Evolutionary conservation across 1,140 invertebrate species (phyloP).

Genomic region (Lerema accius): DNA sequence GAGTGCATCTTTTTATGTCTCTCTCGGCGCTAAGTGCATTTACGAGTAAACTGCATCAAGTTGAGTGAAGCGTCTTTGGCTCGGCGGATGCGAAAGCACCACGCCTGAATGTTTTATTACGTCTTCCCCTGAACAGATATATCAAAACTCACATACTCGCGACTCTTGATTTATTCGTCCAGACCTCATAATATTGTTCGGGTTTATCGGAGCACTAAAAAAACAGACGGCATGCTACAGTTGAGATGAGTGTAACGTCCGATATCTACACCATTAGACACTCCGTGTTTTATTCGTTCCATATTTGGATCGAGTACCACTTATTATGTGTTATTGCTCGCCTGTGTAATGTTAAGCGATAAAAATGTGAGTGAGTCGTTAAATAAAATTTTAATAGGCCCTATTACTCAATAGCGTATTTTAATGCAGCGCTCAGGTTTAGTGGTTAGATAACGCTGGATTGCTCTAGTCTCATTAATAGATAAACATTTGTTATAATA

Average conservation of each 20-base stretch:
- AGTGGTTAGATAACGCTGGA: constrained; percentile 29
- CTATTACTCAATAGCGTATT: constrained; percentile 28
- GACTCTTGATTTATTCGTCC: constrained; percentile 44
- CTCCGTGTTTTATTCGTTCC: constrained; percentile 51
- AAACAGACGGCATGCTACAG: constrained; percentile 41
- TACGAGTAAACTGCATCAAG: constrained; percentile 68
- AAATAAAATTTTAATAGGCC: constrained; percentile 34
- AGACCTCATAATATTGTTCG: constrained; percentile 32
- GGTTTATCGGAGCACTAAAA: constrained; percentile 62
- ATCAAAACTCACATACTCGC: constrained; percentile 43
- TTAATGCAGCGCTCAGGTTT: constrained; percentile 26
- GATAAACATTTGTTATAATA: constrained; percentile 16
- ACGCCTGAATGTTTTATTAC: constrained; percentile 69
- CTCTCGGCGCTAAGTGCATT: constrained; percentile 72
- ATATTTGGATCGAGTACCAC: constrained; percentile 55
- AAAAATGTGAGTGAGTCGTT: constrained; percentile 57
- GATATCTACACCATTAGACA: constrained; percentile 58
- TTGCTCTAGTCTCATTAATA: constrained; percentile 15
- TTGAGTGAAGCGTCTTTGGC: constrained; percentile 46
- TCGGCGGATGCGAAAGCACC: constrained; percentile 55
- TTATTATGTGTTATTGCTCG: constrained; percentile 55
- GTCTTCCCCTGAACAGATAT: constrained; percentile 49
- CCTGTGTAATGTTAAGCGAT: constrained; percentile 59
- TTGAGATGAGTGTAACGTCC: constrained; percentile 52
- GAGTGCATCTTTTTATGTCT: constrained; percentile 71